phyloP scores from a whole-genome alignment of 2,113 vertebrate genomes.

The Rhinolophus sinicus region DNA sequence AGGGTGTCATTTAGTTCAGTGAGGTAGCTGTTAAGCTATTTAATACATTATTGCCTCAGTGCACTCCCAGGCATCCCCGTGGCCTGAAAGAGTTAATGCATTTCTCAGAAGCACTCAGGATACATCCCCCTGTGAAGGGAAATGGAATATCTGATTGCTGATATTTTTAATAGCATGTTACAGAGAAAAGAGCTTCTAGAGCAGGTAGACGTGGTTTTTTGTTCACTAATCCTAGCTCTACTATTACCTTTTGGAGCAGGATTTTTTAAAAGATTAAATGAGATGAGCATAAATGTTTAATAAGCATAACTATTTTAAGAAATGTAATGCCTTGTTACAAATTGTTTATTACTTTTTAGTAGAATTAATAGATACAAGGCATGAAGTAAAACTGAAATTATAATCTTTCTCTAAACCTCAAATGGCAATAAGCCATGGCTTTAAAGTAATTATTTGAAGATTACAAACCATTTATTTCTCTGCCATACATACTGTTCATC shows the following conservation, averaged over 20 bases:
- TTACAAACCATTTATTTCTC: background rate
- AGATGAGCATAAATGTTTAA: conserved; percentile 37
- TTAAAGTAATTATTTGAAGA: conserved; percentile 3
- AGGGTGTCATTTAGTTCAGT: background rate
- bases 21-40: background rate
- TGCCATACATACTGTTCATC: background rate
- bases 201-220: background rate
- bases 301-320: conserved; percentile 3
- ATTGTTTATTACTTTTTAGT: background rate
- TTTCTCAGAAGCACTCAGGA: background rate
- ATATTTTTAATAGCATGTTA: background rate
- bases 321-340: background rate
- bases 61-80: background rate
- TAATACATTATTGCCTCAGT: background rate
- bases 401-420: background rate
- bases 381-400: conserved; percentile 46
- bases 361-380: background rate
- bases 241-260: background rate
- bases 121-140: background rate
- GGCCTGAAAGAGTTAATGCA: background rate
- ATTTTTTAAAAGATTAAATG: background rate
- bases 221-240: background rate
- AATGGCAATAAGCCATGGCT: background rate
- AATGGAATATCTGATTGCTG: background rate
- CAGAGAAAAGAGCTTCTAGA: background rate